Evolutionary conservation across 2,113 vertebrate species (phyloP).

Genomic region (Bubo scandiacus): DNA sequence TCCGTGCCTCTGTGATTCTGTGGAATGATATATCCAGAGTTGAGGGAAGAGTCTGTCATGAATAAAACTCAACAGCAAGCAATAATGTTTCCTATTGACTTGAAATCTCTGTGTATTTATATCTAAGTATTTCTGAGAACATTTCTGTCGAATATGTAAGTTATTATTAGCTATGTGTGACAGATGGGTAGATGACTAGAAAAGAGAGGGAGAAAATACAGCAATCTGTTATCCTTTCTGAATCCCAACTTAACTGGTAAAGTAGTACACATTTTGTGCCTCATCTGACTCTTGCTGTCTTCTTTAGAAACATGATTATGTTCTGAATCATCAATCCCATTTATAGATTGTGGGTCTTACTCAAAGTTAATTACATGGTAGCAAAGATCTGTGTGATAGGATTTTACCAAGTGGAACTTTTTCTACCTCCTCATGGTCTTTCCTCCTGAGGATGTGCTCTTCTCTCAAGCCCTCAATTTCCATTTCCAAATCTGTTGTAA

Average conservation of each 20-base stretch:
- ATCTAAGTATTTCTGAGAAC: not conserved
- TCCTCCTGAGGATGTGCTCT: slow-evolving; percentile 81
- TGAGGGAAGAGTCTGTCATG: not conserved
- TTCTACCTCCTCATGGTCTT: slow-evolving; percentile 77
- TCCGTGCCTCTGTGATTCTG: not conserved
- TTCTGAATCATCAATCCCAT: slow-evolving; percentile 46
- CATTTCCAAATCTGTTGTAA: slow-evolving; percentile 80
- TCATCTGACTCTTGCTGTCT: not conserved
- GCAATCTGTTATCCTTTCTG: not conserved
- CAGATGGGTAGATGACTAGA: not conserved
- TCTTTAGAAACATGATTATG: not conserved
- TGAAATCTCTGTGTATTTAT: not conserved
- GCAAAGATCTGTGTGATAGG: not conserved
- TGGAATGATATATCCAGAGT: not conserved
- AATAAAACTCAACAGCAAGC: not conserved
- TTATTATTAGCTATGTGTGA: not conserved
- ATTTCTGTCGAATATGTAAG: not conserved
- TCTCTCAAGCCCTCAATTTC: slow-evolving; percentile 80
- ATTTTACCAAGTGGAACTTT: slow-evolving; percentile 16
- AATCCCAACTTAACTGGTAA: not conserved
- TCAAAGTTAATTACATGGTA: slow-evolving; percentile 17
- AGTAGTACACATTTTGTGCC: not conserved
- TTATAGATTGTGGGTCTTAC: slow-evolving; percentile 24
- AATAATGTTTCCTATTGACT: not conserved
- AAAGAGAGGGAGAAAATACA: not conserved